These are phyloP conservation scores for Trissonchulus sp. DNA, from an alignment of 2,888 invertebrate genomes.

Conservation along the genomic window DNA sequence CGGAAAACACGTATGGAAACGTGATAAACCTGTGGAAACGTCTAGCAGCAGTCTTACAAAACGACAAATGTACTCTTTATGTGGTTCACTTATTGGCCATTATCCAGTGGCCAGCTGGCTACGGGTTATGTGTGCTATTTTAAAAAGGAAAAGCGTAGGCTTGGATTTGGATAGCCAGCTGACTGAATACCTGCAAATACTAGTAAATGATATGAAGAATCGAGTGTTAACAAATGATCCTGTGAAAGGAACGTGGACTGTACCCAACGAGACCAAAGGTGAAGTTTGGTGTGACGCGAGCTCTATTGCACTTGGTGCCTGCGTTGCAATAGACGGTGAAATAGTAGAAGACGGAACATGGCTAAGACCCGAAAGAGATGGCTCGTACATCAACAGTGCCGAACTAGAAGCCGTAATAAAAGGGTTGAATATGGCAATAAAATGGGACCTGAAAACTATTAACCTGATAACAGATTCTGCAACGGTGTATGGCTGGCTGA, in stretches of 20 bases:
- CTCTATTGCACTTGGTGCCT: not conserved
- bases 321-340: not conserved
- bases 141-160: no score
- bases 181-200: no score
- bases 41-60: no score
- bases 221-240: conserved; percentile 1
- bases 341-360: conserved; percentile 16
- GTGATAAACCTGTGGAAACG: not conserved
- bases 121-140: no score
- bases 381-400: no score
- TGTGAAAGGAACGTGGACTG: conserved; percentile 8
- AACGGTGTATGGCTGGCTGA: conserved; percentile 18
- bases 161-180: no score
- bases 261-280: not conserved
- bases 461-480: not conserved
- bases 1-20: not conserved
- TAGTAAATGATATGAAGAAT: conserved; percentile 4
- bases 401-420: conserved; percentile 15
- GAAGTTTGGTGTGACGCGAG: conserved; percentile 21
- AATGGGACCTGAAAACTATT: conserved; percentile 2
- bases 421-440: conserved; percentile 8
- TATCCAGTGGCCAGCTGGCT: no score
- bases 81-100: no score
- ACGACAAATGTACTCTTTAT: no score
- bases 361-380: not conserved